phyloP scores from a whole-genome alignment of 2,888 invertebrate genomes.

The Lathronympha strigana region DNA sequence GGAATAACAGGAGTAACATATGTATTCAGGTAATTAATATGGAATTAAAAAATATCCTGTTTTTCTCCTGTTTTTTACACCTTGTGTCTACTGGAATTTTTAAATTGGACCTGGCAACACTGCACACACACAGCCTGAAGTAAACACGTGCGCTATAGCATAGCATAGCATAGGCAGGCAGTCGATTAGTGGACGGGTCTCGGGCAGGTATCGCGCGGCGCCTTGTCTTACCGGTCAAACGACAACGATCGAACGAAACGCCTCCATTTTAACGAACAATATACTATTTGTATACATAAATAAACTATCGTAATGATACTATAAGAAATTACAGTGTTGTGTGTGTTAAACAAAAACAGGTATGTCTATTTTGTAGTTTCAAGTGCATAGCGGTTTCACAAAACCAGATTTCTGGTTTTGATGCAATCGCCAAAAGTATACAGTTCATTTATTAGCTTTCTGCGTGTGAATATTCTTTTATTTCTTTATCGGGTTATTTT shows the following conservation, averaged over 20 bases:
- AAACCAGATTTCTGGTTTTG: conserved; percentile 64
- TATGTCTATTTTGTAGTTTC: conserved; percentile 41
- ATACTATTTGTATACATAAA: conserved; percentile 53
- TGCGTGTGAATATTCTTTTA: conserved; percentile 21
- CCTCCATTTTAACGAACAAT: conserved; percentile 60
- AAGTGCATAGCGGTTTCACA: conserved; percentile 71
- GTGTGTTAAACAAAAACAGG: conserved; percentile 44
- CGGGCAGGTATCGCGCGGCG: conserved; percentile 65
- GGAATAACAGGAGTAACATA: too few species aligned
- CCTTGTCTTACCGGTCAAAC: conserved; percentile 70
- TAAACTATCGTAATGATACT: conserved; percentile 47
- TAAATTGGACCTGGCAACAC: too few species aligned
- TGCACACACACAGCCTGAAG: conserved; percentile 47
- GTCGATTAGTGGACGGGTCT: conserved; percentile 66
- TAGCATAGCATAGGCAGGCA: conserved; percentile 49
- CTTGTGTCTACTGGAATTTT: too few species aligned
- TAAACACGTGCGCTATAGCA: conserved; percentile 56
- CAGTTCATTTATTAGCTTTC: conserved; percentile 60
- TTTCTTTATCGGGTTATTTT: neutral
- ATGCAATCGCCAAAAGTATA: conserved; percentile 57
- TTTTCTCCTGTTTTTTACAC: too few species aligned
- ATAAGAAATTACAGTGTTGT: conserved; percentile 43
- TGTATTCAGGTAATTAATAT: too few species aligned
- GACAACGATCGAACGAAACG: conserved; percentile 81
- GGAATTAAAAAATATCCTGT: too few species aligned